phyloP scores from a whole-genome alignment of 2,113 vertebrate species.

The Aphyosemion australe region DNA sequence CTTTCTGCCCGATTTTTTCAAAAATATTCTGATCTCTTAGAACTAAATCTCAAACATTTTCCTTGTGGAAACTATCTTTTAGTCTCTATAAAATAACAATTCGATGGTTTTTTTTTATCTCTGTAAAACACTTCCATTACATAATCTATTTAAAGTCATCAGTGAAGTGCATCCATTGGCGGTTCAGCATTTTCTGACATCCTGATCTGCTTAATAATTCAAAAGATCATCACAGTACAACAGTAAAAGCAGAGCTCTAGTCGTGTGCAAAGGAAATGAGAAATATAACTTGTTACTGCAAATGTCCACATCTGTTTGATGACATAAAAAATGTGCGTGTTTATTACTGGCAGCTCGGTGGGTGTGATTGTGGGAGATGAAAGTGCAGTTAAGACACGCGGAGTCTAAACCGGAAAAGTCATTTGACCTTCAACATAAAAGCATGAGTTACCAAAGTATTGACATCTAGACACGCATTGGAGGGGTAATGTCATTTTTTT shows the following conservation, averaged over 20 bases:
- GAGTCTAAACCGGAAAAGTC: background rate
- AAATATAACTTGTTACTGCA: background rate
- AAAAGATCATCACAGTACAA: background rate
- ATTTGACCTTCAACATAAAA: background rate
- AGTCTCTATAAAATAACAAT: background rate
- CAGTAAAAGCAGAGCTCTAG: background rate
- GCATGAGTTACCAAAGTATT: background rate
- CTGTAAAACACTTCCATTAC: background rate
- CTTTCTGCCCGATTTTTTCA: too few species aligned
- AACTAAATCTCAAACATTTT: background rate
- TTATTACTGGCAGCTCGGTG: background rate
- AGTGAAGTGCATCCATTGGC: background rate
- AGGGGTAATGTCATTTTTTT: too few species aligned
- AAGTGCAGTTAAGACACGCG: background rate
- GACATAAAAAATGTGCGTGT: background rate
- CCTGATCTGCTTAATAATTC: constrained; percentile 20
- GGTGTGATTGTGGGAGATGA: background rate
- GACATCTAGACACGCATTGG: too few species aligned
- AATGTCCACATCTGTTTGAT: background rate
- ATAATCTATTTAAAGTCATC: background rate
- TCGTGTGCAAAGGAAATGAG: background rate
- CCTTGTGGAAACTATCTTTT: background rate
- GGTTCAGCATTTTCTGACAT: constrained; percentile 17
- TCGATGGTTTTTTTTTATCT: background rate
- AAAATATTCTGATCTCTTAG: too few species aligned